A percentile compares a stretch with the other conserved stretches of the same genome.
These are phyloP conservation scores for Mythimna loreyi DNA, from an alignment of 2,888 invertebrate genomes.

Conservation along the genomic window DNA sequence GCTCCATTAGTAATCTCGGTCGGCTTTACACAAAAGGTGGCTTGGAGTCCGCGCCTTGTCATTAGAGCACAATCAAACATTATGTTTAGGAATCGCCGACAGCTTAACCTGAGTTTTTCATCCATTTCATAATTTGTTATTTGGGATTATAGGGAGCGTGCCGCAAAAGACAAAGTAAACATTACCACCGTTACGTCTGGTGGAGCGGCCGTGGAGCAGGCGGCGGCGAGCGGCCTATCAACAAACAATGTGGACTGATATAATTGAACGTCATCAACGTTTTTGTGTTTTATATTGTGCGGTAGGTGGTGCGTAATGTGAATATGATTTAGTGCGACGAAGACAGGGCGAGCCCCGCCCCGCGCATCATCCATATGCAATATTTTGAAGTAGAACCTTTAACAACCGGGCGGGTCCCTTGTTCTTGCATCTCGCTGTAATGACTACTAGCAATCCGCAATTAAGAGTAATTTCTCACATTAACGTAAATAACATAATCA, in stretches of 20 bases:
- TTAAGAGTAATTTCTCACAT: conserved; percentile 42
- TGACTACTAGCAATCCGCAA: conserved; percentile 30
- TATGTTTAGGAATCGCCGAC: conserved; percentile 90
- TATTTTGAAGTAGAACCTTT: conserved; percentile 28
- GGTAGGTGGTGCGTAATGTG: conserved; percentile 68
- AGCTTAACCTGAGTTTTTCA: conserved; percentile 89
- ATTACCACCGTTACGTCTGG: conserved; percentile 75
- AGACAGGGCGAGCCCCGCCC: conserved; percentile 8
- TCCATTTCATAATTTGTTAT: conserved; percentile 90
- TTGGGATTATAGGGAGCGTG: conserved; percentile 88
- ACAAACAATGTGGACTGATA: conserved; percentile 75
- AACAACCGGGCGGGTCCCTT: conserved; percentile 19
- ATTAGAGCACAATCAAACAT: conserved; percentile 90
- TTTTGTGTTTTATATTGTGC: conserved; percentile 69
- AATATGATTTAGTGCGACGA: conserved; percentile 63
- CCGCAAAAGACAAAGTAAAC: conserved; percentile 89
- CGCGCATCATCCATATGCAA: conserved; percentile 5
- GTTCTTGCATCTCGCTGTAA: conserved; percentile 31
- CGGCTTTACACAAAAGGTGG: conserved; percentile 88
- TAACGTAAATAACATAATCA: conserved; percentile 46
- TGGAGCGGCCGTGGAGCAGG: conserved; percentile 34
- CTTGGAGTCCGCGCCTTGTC: conserved; percentile 88
- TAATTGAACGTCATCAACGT: conserved; percentile 76
- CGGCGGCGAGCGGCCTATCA: conserved; percentile 62
- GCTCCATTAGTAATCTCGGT: conserved; percentile 79